Evolutionary conservation across 1,140 invertebrate genomes (phyloP).

Genomic region (Calycopis cecrops): DNA sequence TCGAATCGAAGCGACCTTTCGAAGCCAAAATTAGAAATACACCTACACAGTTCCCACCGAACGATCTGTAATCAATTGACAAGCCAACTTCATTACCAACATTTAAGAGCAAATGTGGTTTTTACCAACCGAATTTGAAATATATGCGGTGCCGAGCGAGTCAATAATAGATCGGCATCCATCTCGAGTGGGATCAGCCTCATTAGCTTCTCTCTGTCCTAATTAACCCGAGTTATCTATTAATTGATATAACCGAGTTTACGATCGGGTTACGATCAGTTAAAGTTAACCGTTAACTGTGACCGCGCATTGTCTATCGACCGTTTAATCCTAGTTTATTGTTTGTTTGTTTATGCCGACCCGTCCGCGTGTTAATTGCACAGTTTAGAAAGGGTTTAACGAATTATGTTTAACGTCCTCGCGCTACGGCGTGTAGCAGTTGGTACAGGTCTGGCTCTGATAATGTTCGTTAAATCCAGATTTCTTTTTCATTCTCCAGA

Average conservation of each 20-base stretch:
- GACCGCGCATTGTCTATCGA: conserved; percentile 63
- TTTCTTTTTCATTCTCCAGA: too few species aligned
- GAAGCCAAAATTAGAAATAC: too few species aligned
- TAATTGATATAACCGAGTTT: conserved; percentile 73
- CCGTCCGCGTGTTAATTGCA: conserved; percentile 20
- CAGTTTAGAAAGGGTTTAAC: background rate
- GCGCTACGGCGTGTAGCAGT: too few species aligned
- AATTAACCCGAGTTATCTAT: conserved; percentile 56
- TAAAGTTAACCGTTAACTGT: conserved; percentile 52
- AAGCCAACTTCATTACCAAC: background rate
- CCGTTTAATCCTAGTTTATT: conserved; percentile 60
- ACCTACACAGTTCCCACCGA: too few species aligned
- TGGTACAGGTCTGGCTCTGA: too few species aligned
- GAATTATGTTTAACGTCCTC: too few species aligned
- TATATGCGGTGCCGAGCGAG: conserved; percentile 35
- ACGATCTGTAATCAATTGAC: background rate
- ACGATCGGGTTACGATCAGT: conserved; percentile 67
- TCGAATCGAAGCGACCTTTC: too few species aligned
- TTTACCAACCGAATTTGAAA: conserved; percentile 36
- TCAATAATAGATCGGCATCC: conserved; percentile 56
- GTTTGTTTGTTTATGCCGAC: conserved; percentile 62
- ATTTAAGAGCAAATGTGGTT: background rate
- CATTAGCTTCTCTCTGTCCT: conserved; percentile 68
- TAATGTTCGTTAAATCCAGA: too few species aligned
- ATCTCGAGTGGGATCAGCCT: conserved; percentile 40